Evolutionary conservation across 1,140 invertebrate genomes (phyloP), one percentile per base, ranked within the genome.

Genomic region (Drosophila pseudoobscura): DNA sequence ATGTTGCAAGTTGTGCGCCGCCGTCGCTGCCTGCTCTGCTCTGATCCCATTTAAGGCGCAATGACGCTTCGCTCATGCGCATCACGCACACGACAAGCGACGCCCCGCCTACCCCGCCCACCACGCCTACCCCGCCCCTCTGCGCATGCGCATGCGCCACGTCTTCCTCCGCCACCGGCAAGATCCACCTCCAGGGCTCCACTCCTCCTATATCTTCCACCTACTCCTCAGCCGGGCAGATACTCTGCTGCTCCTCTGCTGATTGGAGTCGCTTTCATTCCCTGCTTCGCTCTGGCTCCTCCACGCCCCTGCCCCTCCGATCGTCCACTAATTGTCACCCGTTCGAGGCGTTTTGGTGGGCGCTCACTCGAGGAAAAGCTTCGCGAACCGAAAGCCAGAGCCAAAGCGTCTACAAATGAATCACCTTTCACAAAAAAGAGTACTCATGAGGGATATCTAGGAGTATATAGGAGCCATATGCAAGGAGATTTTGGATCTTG

Each of bases 21-120:
- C 31, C 35, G 11, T 9, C 6, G 29, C 7, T 6, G 35, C 35
- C 35, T 13, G 35, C 35, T 4, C 5, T 13, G 11, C 35, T 39
- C 35, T 39, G 35, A 39, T 87, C 83, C 83, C 83, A 87, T 87
- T 87, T 87, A 87, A 78, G 83, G 83, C 83, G 83, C 82, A 88
- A 87, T 83, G 78, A 83, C 60, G 83, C 75, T 87, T 63, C 83
- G 79, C 83, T 87, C 83, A 87, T 87, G 83, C 83, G 83, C 83
- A 88, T 82, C 83, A 87, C 83, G 83, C 83, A 85, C 83, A 83
- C 75, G 65, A 69, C 65, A 69, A 68, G 73, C 61, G 51, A 56
- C 55, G 50, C 49, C 59, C 55, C 55, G 17, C 39, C n/a, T 47
- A 44, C 49, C 59, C 55, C 55, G 17, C 39, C n/a, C 44, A 44